Base-by-base conservation (phyloP, 1,140 invertebrate genomes). In the Glomeris maerens region DNA sequence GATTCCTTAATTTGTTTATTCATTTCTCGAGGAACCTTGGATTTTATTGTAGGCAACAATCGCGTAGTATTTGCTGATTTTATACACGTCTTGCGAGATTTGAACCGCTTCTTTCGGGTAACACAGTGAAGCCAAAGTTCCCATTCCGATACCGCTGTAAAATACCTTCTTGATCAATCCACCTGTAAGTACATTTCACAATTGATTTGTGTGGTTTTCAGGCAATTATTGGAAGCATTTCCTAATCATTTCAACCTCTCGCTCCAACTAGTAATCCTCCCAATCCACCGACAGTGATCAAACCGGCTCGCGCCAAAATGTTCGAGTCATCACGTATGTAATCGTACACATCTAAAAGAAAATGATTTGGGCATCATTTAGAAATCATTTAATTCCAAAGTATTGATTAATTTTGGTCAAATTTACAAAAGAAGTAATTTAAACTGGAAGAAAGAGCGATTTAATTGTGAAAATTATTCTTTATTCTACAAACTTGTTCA, bases 241-340 rank as follows among this genome's bases (percentile, higher is more conserved):
- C 55, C 20, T 60, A 55, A 42, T 5, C 5, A 4, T 21, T 21
- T 21, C 29, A 57, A 60, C 62, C 54, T 56, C 54, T 58, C 23
- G 59, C 60, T 13, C 60, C 63, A 27, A 60, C 52, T 3, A 66
- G 53, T 0, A 64, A 52, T 27, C 64, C 65, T n/a, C 59, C 59
- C 14, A 67, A 50, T 27, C 63, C 65, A 38, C 62, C 60, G 1
- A 62, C 52, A 4, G 62, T 61, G 29, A 67, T 65, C 20, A 64
- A 57, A 17, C 49, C 59, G 45, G 56, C 56, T 31, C 60, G 57
- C 25, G 63, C 55, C n/a, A 65, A 25, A 10, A 59, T 45, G 23
- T 61, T 61, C 17, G 59, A 56, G 51, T 66, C 63, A 46, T 60
- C 56, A 47, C 58, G 57, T 26, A 67, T 49, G 48, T 62, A 62